Conservation (phyloP, 1,140 invertebrate species). For the Solenopsis invicta region DNA sequence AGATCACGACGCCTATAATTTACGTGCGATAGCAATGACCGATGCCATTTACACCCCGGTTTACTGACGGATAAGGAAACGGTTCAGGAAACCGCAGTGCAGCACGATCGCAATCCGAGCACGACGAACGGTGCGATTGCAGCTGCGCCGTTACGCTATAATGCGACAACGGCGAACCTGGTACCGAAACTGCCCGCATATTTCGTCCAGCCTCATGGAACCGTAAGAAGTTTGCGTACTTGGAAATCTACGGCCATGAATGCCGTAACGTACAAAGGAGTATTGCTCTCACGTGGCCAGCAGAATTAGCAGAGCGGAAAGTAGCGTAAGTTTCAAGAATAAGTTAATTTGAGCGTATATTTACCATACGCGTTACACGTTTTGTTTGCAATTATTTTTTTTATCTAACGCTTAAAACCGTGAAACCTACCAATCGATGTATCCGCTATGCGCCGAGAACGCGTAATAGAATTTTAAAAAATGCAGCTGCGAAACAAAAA, state of each 20-base stretch:
- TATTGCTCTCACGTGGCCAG: not conserved
- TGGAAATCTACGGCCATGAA: not conserved
- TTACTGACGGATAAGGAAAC: conserved; percentile 79
- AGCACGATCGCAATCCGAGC: conserved; percentile 51
- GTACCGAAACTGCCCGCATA: not conserved
- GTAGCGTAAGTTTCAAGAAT: not conserved
- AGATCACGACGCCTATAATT: conserved; percentile 74
- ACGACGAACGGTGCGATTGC: conserved; percentile 46
- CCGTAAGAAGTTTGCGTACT: not conserved
- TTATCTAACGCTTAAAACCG: conserved; percentile 7
- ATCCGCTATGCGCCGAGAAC: not conserved
- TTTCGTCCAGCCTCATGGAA: not conserved
- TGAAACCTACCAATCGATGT: not conserved
- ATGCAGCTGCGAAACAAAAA: not conserved
- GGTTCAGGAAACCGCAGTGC: conserved; percentile 70
- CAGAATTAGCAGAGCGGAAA: not conserved
- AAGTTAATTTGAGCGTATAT: not conserved
- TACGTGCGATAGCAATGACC: conserved; percentile 76
- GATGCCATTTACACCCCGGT: conserved; percentile 81
- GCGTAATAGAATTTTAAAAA: not conserved
- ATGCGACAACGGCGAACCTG: not conserved
- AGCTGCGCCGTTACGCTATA: conserved; percentile 18
- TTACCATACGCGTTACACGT: not conserved
- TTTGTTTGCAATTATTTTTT: not conserved
- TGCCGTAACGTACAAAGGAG: not conserved